A percentile compares a stretch with the other conserved stretches of the same genome.
phyloP scores from a whole-genome alignment of 1,140 invertebrate genomes.

The Nylanderia fulva region DNA sequence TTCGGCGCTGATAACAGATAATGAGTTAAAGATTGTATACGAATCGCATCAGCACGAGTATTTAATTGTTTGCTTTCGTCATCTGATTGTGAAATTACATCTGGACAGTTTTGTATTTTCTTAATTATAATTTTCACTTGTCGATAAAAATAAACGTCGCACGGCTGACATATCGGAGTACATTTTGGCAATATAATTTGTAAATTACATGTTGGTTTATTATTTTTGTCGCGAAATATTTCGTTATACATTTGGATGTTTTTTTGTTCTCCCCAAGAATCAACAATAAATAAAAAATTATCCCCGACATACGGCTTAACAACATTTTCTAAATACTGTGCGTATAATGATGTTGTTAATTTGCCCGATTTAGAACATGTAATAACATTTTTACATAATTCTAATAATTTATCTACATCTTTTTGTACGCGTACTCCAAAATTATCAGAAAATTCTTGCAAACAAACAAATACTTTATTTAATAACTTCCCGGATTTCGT shows the following conservation, averaged over 20 bases:
- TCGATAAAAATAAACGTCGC: neutral
- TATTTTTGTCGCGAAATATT: neutral
- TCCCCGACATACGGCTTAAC: neutral
- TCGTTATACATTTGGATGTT: neutral
- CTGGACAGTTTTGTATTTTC: neutral
- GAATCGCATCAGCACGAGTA: neutral
- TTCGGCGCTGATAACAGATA: neutral
- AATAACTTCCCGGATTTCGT: neutral
- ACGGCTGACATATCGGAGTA: neutral
- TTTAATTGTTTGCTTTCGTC: neutral
- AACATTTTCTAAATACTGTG: neutral
- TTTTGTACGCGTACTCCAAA: neutral
- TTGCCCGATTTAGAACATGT: neutral
- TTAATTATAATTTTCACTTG: slow-evolving; percentile 3
- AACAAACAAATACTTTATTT: neutral
- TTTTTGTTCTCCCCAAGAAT: slow-evolving; percentile 57
- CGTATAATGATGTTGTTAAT: neutral
- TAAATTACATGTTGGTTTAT: neutral
- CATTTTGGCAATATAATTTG: slow-evolving; percentile 2
- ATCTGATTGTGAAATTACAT: neutral
- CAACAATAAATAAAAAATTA: slow-evolving; percentile 44
- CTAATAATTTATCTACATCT: neutral
- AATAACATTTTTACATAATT: neutral
- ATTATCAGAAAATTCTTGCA: neutral
- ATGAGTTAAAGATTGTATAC: neutral